Conservation (phyloP, 2,888 invertebrate genomes). For the Malachius bipustulatus region DNA sequence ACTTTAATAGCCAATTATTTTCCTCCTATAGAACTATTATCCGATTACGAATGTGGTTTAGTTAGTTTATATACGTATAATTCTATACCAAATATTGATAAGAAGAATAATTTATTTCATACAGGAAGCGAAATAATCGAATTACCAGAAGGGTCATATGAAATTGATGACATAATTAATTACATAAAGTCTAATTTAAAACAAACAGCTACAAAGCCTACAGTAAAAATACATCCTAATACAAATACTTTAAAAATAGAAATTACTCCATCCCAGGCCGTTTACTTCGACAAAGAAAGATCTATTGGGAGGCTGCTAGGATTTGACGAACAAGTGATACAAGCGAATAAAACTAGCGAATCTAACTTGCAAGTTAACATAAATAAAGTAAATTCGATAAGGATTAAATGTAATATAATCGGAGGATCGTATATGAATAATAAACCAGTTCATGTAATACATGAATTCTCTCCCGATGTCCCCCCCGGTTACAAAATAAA, state of each 20-base stretch:
- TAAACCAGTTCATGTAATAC: constrained; percentile 24
- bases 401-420: constrained; percentile 23
- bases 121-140: constrained; percentile 3
- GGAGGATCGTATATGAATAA: constrained; percentile 23
- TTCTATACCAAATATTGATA: constrained; percentile 8
- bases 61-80: constrained; percentile 9
- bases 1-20: constrained; percentile 6
- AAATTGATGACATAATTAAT: constrained; percentile 8
- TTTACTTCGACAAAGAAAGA: no score
- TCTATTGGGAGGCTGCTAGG: no score
- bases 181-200: no score
- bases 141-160: constrained; percentile 9
- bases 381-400: constrained; percentile 21
- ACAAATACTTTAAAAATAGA: no score
- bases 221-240: no score
- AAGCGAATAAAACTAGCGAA: no score
- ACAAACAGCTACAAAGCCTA: no score
- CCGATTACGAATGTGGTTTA: constrained; percentile 6
- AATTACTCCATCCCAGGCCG: no score
- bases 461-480: constrained; percentile 27
- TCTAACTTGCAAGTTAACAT: constrained; percentile 26
- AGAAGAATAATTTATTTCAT: constrained; percentile 4
- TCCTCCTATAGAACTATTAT: constrained; percentile 8
- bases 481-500: constrained; percentile 29
- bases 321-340: no score